Conservation (phyloP, 2,113 vertebrate species). For the Hirundichthys speculiger region DNA sequence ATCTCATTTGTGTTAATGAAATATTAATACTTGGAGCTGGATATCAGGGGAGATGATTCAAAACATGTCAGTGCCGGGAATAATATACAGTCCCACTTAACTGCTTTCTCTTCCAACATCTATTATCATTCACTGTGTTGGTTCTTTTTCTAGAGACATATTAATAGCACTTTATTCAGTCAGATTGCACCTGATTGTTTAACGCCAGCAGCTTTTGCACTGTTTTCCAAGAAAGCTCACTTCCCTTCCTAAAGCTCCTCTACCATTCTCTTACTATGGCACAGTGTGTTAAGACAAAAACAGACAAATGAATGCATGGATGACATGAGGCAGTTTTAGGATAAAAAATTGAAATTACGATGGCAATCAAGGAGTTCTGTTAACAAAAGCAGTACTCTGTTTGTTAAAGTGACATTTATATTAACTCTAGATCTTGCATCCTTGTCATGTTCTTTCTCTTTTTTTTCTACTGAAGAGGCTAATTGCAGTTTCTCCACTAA, state of each 20-base stretch:
- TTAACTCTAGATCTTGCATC: conserved; percentile 16
- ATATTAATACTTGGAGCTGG: conserved; percentile 64
- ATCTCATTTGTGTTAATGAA: conserved; percentile 73
- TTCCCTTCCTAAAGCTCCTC: conserved; percentile 8
- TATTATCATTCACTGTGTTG: conserved; percentile 24
- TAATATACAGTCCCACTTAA: conserved; percentile 43
- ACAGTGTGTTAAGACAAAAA: conserved; percentile 46
- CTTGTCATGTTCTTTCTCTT: neutral
- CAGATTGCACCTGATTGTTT: conserved; percentile 23
- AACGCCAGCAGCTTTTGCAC: neutral
- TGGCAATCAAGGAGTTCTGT: conserved; percentile 40
- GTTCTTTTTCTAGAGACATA: conserved; percentile 7
- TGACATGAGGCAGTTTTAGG: conserved; percentile 21
- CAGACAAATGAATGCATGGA: conserved; percentile 56
- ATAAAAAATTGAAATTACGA: conserved; percentile 55
- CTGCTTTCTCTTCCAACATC: conserved; percentile 13
- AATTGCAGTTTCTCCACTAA: neutral
- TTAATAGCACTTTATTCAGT: neutral
- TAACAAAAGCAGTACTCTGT: conserved; percentile 4
- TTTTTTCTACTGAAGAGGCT: neutral
- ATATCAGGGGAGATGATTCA: conserved; percentile 57
- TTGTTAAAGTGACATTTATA: conserved; percentile 17
- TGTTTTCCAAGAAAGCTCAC: conserved; percentile 13
- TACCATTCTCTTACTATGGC: conserved; percentile 20
- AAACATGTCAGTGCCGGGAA: conserved; percentile 36